Percentiles rank a stretch among this genome's conserved stretches.
phyloP scores from a whole-genome alignment of 2,113 vertebrate species.

The Jaculus jaculus region DNA sequence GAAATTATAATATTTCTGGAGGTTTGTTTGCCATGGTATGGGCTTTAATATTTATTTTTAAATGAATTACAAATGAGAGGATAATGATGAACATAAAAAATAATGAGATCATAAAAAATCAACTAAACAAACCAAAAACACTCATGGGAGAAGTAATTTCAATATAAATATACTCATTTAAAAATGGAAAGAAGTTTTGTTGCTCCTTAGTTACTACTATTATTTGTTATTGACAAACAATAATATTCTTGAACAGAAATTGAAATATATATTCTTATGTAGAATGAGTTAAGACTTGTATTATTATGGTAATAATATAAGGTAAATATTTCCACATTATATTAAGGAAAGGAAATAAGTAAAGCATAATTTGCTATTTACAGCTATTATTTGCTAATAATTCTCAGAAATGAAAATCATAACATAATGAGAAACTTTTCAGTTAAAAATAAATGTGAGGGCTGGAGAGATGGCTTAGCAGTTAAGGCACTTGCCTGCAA shows the following conservation, averaged over 20 bases:
- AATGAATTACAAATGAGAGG: conserved; percentile 53
- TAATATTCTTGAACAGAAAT: not conserved
- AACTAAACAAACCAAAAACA: conserved; percentile 14
- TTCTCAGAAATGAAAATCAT: not conserved
- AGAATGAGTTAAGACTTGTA: conserved; percentile 23
- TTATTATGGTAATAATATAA: not conserved
- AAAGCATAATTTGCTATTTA: not conserved
- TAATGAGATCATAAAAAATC: conserved; percentile 47
- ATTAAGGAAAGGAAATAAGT: not conserved
- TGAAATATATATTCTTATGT: not conserved
- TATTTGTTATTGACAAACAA: conserved; percentile 32
- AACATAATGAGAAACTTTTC: not conserved
- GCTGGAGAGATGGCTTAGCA: too few species aligned
- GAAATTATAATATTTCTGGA: conserved; percentile 32
- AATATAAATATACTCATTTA: conserved; percentile 51
- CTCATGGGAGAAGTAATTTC: conserved; percentile 9
- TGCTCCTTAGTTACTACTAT: conserved; percentile 31
- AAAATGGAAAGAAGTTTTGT: not conserved
- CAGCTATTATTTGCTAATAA: conserved; percentile 15
- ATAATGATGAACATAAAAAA: conserved; percentile 49
- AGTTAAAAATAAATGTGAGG: not conserved
- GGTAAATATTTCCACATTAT: conserved; percentile 21
- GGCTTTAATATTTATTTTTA: conserved; percentile 42
- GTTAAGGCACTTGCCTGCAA: too few species aligned
- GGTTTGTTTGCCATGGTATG: conserved; percentile 13